Conservation (phyloP, 2,888 invertebrate genomes). For the Hypsopygia costalis region DNA sequence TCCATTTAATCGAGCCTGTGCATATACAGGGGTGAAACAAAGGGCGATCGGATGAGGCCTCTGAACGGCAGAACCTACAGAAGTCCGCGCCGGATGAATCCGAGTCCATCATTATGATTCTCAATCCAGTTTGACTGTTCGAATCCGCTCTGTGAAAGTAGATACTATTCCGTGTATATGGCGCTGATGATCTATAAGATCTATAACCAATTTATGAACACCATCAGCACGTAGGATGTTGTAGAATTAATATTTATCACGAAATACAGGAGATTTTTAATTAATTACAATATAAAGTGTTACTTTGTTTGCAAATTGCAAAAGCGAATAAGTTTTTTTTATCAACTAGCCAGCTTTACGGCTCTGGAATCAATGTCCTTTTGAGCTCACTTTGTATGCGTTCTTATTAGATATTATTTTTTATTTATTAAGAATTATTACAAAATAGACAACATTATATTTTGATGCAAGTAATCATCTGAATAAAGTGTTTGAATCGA, state of each 20-base stretch:
- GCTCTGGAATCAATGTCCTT: too few relatives aligned
- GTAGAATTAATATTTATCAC: slow-evolving; percentile 30
- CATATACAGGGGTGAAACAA: slow-evolving; percentile 99
- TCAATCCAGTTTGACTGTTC: slow-evolving; percentile 63
- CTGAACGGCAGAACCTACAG: slow-evolving; percentile 98
- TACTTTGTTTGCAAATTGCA: slow-evolving; percentile 59
- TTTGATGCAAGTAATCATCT: too few relatives aligned
- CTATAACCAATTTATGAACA: background rate
- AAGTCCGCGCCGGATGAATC: slow-evolving; percentile 88
- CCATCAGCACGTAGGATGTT: slow-evolving; percentile 34
- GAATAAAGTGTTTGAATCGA: too few relatives aligned
- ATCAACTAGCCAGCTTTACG: too few relatives aligned
- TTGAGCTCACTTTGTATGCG: too few relatives aligned
- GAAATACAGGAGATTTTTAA: slow-evolving; percentile 42
- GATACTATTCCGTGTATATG: background rate
- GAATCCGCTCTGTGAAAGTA: slow-evolving; percentile 54
- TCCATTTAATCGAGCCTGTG: slow-evolving; percentile 99
- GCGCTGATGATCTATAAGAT: background rate
- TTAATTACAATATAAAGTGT: too few relatives aligned
- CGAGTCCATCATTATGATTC: slow-evolving; percentile 65
- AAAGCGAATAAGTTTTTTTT: too few relatives aligned
- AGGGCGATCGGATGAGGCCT: slow-evolving; percentile 94
- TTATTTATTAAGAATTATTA: too few relatives aligned
- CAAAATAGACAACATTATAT: too few relatives aligned
- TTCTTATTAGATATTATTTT: too few relatives aligned